These are phyloP conservation scores for Yponomeuta plumbellus DNA, from an alignment of 2,888 invertebrate genomes.

Conservation along the genomic window DNA sequence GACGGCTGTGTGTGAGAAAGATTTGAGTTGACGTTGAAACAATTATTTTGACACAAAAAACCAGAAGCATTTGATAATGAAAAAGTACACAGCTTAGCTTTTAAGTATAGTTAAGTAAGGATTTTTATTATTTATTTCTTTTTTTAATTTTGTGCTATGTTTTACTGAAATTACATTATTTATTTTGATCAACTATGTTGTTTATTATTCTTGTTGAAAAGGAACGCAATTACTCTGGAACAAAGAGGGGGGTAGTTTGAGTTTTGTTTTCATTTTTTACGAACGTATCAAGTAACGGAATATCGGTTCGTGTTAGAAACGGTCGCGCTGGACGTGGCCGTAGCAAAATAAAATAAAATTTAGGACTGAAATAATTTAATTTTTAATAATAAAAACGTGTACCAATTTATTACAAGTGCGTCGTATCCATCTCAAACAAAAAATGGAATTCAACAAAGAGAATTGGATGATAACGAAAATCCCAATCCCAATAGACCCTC, in stretches of 20 bases:
- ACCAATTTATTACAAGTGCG: background rate
- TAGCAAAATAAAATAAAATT: conserved; percentile 23
- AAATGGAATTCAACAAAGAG: conserved; percentile 47
- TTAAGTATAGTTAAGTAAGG: conserved; percentile 38
- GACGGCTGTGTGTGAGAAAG: background rate
- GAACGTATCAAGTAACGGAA: too few relatives aligned
- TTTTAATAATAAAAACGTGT: too few relatives aligned
- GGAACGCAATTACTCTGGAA: background rate
- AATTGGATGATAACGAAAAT: conserved; percentile 44
- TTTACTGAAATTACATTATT: conserved; percentile 33
- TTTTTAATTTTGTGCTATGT: conserved; percentile 16
- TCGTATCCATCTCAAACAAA: background rate
- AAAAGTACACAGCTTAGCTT: conserved; percentile 71
- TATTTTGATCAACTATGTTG: conserved; percentile 34
- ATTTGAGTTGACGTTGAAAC: background rate
- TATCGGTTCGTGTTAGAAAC: conserved; percentile 24
- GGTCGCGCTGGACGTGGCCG: conserved; percentile 48
- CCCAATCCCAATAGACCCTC: conserved; percentile 45
- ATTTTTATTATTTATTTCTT: conserved; percentile 31
- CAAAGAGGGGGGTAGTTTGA: conserved; percentile 10
- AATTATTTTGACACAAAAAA: conserved; percentile 25
- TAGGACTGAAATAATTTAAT: too few relatives aligned
- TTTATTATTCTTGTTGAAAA: background rate
- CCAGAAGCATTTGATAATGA: conserved; percentile 76
- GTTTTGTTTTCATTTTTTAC: too few relatives aligned